A percentile compares a stretch with the other conserved stretches of the same genome.
Evolutionary conservation across 2,888 invertebrate genomes (phyloP).

Genomic region (Rosalia funebris): DNA sequence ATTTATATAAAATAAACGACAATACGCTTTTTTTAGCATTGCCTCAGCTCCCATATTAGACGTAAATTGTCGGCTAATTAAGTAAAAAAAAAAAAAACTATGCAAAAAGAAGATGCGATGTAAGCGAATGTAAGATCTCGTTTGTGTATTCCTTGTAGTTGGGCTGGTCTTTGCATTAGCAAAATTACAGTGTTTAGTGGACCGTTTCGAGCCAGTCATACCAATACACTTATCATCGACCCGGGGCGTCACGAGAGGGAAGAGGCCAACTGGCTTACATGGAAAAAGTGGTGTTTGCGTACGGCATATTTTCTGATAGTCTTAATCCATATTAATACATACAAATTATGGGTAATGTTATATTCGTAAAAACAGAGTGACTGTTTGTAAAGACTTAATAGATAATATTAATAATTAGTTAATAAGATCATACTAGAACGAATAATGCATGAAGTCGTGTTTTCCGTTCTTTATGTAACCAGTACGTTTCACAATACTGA

Average conservation of each 20-base stretch:
- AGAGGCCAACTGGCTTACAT: slow-evolving; percentile 2
- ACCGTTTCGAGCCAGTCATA: slow-evolving; percentile 47
- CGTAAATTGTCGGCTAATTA: slow-evolving; percentile 2
- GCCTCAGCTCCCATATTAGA: neutral
- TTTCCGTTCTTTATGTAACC: too few relatives aligned
- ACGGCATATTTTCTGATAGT: too few relatives aligned
- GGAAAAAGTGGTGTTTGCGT: neutral
- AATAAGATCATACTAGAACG: too few relatives aligned
- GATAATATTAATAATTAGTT: too few relatives aligned
- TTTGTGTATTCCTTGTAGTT: slow-evolving; percentile 20
- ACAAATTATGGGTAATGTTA: too few relatives aligned
- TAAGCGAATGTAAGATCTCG: slow-evolving; percentile 16
- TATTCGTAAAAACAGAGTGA: too few relatives aligned
- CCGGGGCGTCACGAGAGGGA: slow-evolving; percentile 12
- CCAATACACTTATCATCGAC: slow-evolving; percentile 42
- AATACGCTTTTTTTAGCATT: neutral
- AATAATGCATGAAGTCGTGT: too few relatives aligned
- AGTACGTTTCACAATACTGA: too few relatives aligned
- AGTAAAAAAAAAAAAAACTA: neutral
- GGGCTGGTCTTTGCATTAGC: slow-evolving; percentile 41
- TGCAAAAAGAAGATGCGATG: neutral
- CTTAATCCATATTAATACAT: too few relatives aligned
- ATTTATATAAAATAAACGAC: neutral
- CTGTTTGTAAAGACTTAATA: too few relatives aligned
- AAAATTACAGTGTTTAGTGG: slow-evolving; percentile 48